Evolutionary conservation across 1,140 invertebrate genomes (phyloP).

Genomic region (Drosophila erecta): DNA sequence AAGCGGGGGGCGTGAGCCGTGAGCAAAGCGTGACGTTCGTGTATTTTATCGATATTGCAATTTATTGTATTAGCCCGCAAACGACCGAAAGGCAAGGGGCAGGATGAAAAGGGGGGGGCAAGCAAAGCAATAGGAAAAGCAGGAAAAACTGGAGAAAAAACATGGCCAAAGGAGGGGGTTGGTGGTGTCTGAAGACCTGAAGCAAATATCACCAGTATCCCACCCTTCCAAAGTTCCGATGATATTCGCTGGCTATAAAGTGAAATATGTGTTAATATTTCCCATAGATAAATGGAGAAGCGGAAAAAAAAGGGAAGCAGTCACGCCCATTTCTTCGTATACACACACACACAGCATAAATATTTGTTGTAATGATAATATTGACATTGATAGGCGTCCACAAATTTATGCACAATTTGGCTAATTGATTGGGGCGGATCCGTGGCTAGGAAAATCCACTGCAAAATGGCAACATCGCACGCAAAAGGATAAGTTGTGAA

Average conservation of each 20-base stretch:
- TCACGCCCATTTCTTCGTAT: slow-evolving; percentile 31
- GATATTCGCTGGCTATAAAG: slow-evolving; percentile 76
- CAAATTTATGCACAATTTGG: slow-evolving; percentile 83
- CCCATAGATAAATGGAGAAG: slow-evolving; percentile 22
- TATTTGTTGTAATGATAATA: slow-evolving; percentile 82
- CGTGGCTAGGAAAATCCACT: slow-evolving; percentile 7
- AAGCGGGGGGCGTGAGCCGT: slow-evolving; percentile 48
- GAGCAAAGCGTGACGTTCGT: slow-evolving; percentile 73
- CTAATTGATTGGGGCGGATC: slow-evolving; percentile 75
- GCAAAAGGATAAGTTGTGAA: slow-evolving; percentile 43
- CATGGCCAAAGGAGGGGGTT: neutral
- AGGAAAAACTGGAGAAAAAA: neutral
- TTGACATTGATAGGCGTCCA: slow-evolving; percentile 81
- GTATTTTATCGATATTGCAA: slow-evolving; percentile 84
- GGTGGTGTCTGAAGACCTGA: neutral
- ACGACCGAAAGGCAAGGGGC: slow-evolving; percentile 7
- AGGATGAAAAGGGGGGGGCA: neutral
- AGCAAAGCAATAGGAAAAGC: neutral
- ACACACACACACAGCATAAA: slow-evolving; percentile 22
- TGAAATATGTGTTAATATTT: slow-evolving; percentile 82
- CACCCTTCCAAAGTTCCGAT: slow-evolving; percentile 26
- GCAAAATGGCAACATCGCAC: slow-evolving; percentile 58
- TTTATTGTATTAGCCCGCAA: slow-evolving; percentile 73
- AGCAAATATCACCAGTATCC: neutral
- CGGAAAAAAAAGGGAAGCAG: slow-evolving; percentile 9